Evolutionary conservation across 2,888 invertebrate genomes (phyloP).

Genomic region (Rugalucina vietnamica): DNA sequence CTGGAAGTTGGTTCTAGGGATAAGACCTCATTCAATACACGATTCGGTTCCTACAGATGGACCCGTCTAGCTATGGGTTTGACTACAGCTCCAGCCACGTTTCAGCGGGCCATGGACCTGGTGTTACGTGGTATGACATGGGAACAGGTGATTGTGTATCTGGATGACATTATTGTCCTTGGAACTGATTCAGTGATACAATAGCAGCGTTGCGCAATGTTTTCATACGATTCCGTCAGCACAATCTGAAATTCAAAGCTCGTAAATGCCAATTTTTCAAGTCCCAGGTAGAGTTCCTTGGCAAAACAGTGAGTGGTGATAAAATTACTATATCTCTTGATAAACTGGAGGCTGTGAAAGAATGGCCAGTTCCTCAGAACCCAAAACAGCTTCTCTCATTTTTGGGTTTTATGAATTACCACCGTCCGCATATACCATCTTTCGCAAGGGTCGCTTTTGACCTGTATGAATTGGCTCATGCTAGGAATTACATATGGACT

Average conservation of each 20-base stretch:
- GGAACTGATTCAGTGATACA: conserved; percentile 10
- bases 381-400: conserved; percentile 32
- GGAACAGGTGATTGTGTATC: conserved; percentile 35
- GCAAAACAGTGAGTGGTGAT: conserved; percentile 19
- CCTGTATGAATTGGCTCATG: not conserved
- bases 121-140: conserved; percentile 42
- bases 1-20: conserved; percentile 16
- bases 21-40: conserved; percentile 37
- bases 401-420: conserved; percentile 38
- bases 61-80: conserved; percentile 30
- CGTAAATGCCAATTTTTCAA: no score
- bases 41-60: conserved; percentile 26
- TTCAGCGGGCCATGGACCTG: conserved; percentile 39
- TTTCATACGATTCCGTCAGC: no score
- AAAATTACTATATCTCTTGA: not conserved
- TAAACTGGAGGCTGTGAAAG: not conserved
- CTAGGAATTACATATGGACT: not conserved
- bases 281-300: conserved; percentile 37
- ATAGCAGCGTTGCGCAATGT: no score
- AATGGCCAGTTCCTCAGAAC: not conserved
- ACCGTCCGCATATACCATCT: not conserved
- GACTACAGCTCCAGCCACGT: conserved; percentile 32
- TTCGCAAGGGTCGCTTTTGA: not conserved
- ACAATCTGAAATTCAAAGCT: no score
- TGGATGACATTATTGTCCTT: conserved; percentile 45